Evolutionary conservation across 2,113 vertebrate species (phyloP).

Genomic region (Lepisosteus osseus): DNA sequence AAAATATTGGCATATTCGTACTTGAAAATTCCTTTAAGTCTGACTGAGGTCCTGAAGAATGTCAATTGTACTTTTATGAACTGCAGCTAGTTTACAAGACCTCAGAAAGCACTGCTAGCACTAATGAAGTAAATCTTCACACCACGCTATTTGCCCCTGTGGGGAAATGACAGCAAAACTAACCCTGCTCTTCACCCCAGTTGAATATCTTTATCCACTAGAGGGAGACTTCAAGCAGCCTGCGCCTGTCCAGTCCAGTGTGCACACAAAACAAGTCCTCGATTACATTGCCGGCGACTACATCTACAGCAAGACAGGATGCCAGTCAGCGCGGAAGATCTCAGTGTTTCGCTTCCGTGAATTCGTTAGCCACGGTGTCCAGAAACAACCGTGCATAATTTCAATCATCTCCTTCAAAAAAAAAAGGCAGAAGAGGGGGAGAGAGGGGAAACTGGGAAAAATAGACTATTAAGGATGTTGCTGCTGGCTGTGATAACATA

Average conservation of each 20-base stretch:
- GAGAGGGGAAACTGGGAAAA: constrained; percentile 9
- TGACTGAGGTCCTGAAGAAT: too few species aligned
- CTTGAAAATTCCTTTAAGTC: too few species aligned
- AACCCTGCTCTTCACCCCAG: too few species aligned
- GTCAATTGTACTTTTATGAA: too few species aligned
- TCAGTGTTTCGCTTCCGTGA: not conserved
- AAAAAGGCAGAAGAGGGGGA: not conserved
- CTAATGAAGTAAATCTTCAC: too few species aligned
- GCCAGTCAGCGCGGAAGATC: too few species aligned
- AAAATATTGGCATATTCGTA: too few species aligned
- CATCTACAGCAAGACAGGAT: not conserved
- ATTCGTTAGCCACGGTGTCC: constrained; percentile 9
- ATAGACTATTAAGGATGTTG: constrained; percentile 37
- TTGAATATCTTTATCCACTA: not conserved
- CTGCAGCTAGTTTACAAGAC: too few species aligned
- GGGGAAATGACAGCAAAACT: too few species aligned
- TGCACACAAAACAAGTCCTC: not conserved
- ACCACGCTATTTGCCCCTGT: too few species aligned
- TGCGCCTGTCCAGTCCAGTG: not conserved
- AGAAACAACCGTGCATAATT: constrained; percentile 5
- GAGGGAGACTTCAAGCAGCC: constrained; percentile 1
- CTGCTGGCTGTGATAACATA: constrained; percentile 38
- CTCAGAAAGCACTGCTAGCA: too few species aligned
- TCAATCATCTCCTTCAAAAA: not conserved
- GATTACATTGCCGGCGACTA: too few species aligned